Evolutionary conservation across 2,797 vertebrate genomes (phyloP), one percentile per base, ranked within the genome.

Genomic region (Melanotaenia pygmaea): DNA sequence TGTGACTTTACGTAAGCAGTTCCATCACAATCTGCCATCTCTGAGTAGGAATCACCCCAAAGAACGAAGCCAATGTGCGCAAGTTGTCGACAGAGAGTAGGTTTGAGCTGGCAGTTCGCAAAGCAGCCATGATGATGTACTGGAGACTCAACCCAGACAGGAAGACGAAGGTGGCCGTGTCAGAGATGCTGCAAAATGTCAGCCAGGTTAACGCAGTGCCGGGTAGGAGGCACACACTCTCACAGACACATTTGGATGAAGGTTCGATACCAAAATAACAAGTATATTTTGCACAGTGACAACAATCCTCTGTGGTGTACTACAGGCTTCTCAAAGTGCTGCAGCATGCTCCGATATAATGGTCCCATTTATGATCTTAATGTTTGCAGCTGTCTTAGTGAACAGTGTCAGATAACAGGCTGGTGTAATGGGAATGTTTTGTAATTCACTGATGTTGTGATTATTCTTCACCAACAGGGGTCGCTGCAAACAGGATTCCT

Each of bases 91-190:
- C 94, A 0, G 98, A 99, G 92, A 98, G 96, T 1, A 97, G 95
- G 76, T 95, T 99, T 85, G 98, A 99, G 89, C 94, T 95, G 77
- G 94, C 96, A 0, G 97, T 99, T 22, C 95, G 98, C 70, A 97
- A 98, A 90, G 98, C 97, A 0, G 97, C 98, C 12, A 95, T 97
- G 87, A 94, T 96, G 91, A 99, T 99, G 97, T 99, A 98, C 82
- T 97, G 96, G 96, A 97, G 95, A 84, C 96, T 99, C 65, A 99
- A 99, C 84, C 98, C 98, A 0, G 95, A 96, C 74, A 95, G 95
- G 92, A 98, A 99, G 91, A 92, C 95, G 56, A 95, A 96, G 70
- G 92, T 99, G 72, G 93, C 95, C 0, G 92, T 98, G 88, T 92
- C 96, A 1, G 98, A 99, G 91, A 94, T 99, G 76, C 89, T 99